phyloP scores from a whole-genome alignment of 2,113 vertebrate genomes.

The Poecilia latipinna region DNA sequence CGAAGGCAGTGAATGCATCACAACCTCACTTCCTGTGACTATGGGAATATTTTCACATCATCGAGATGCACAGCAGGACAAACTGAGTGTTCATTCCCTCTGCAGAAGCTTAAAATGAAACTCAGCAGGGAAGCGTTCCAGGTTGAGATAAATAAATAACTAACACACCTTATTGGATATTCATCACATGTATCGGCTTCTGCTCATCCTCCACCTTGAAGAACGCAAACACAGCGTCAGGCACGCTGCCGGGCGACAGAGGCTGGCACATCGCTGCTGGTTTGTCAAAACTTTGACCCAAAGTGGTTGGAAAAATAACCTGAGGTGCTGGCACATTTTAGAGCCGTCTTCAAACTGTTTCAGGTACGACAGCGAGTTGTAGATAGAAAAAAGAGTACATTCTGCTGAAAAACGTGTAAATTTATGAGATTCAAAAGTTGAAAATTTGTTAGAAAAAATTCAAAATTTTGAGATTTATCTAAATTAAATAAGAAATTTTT shows the following conservation, averaged over 20 bases:
- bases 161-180: slow-evolving; percentile 22
- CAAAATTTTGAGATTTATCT: too few relatives aligned
- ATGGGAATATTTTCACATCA: slow-evolving; percentile 38
- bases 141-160: background rate
- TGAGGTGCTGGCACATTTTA: slow-evolving; percentile 25
- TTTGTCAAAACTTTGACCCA: slow-evolving; percentile 32
- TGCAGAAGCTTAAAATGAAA: slow-evolving; percentile 5
- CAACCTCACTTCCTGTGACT: slow-evolving; percentile 16
- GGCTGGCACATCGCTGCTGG: slow-evolving; percentile 14
- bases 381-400: too few relatives aligned
- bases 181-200: slow-evolving; percentile 12
- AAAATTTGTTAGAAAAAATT: too few relatives aligned
- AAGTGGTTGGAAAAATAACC: slow-evolving; percentile 2
- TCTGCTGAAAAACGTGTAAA: too few relatives aligned
- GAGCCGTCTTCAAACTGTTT: slow-evolving; percentile 37
- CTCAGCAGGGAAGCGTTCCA: slow-evolving; percentile 24
- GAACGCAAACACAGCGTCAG: background rate
- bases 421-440: too few relatives aligned
- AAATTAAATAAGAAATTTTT: too few relatives aligned
- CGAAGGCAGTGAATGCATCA: slow-evolving; percentile 2
- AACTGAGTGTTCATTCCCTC: background rate
- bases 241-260: slow-evolving; percentile 42
- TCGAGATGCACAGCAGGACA: slow-evolving; percentile 23
- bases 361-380: too few relatives aligned
- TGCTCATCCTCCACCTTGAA: slow-evolving; percentile 31